Evolutionary conservation across 1,140 invertebrate species (phyloP), one percentile per base, ranked within the genome.

Genomic region (Trichomalopsis sarcophagae): DNA sequence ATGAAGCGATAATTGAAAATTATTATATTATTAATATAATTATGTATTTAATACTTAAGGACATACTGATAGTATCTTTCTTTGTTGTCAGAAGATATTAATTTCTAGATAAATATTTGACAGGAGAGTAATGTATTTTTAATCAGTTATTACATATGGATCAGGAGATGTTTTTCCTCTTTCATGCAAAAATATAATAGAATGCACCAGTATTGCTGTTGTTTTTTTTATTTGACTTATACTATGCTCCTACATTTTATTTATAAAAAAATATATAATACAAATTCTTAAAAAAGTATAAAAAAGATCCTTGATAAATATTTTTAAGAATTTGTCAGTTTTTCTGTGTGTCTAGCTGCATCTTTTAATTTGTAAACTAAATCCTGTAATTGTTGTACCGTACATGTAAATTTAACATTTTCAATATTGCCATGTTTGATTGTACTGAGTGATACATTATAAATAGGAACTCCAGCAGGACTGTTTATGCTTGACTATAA

Each of bases 311-410:
- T 21, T 69, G 27, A 13, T 66, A 71, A 81, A 62, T 73, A 86
- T 69, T 40, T 80, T 87, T 33, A 90, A 82, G 87, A 77, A 85
- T 86, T 90, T 69, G 90, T 87, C 30, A 94, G 88, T 89, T 94
- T 95, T 88, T 96, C 95, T 87, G 95, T 94, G 90, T 96, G 95
- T 89, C 94, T 91, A 66, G 94, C 92, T 40, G 94, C 92, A 89
- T 96, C 95, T 91, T 95, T 95, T 14, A 96, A 90, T 90, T 96
- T 96, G 84, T 94, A 94, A 69, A 96, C 94, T 81, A 96, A 91
- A 90, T 96, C 95, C 91, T 96, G 95, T 68, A 96, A 89, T 88
- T 96, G 94, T 82, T 95, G 94, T 30, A 93, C 92, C 27, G 94
- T 94, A 88, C 95, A 96, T 3, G 93, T 94, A 88, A 96, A 96